A percentile compares a stretch with the other conserved stretches of the same genome.
Evolutionary conservation across 1,140 invertebrate genomes (phyloP).

Genomic region (Condylostylus longicornis): DNA sequence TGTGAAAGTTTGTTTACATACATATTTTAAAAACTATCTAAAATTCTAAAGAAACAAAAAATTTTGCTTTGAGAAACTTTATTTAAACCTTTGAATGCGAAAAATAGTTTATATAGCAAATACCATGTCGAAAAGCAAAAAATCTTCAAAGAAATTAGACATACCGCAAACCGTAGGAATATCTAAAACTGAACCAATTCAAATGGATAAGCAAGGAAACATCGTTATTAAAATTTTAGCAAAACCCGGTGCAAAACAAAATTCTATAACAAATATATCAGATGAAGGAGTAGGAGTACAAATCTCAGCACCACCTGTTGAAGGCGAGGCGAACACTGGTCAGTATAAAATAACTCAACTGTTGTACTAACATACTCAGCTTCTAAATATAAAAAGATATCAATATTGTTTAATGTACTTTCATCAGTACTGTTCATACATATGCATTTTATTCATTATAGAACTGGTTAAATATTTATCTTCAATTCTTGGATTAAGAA

Average conservation of each 20-base stretch:
- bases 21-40: too few species aligned
- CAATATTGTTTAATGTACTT: too few species aligned
- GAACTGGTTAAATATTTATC: conserved; percentile 58
- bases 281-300: conserved; percentile 39
- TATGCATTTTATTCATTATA: too few species aligned
- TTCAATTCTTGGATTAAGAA: conserved; percentile 46
- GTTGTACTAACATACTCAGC: too few species aligned
- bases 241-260: conserved; percentile 63
- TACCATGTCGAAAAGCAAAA: too few species aligned
- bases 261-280: conserved; percentile 47
- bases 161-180: conserved; percentile 3
- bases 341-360: too few species aligned
- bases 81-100: neutral
- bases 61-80: neutral
- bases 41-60: too few species aligned
- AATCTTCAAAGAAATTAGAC: too few species aligned
- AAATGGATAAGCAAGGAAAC: conserved; percentile 42
- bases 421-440: too few species aligned
- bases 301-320: conserved; percentile 58
- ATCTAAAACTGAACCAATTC: conserved; percentile 31
- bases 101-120: too few species aligned
- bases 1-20: too few species aligned
- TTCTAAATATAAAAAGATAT: too few species aligned
- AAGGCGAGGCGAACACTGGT: conserved; percentile 67
- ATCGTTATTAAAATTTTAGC: conserved; percentile 50